phyloP scores from a whole-genome alignment of 1,140 invertebrate species.

The Stenopsyche tienmushanensis region DNA sequence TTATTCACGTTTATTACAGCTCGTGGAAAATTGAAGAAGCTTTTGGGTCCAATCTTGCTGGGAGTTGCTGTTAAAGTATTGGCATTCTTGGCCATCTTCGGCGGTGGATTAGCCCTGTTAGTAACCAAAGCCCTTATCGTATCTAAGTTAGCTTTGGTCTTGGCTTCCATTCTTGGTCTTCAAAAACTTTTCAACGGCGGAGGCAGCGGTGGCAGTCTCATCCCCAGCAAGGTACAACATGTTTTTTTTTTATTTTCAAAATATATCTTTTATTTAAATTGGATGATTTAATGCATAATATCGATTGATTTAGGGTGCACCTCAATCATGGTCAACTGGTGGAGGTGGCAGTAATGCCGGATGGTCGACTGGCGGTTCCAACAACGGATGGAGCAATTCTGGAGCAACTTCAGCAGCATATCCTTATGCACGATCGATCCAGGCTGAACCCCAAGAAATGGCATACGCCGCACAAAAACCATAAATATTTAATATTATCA shows the following conservation, averaged over 20 bases:
- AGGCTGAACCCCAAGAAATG: conserved; percentile 59
- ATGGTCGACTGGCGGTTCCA: conserved; percentile 43
- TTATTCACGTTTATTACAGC: conserved; percentile 56
- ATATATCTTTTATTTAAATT: background rate
- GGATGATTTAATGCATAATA: conserved; percentile 1
- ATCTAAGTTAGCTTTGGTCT: conserved; percentile 71
- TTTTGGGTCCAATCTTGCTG: conserved; percentile 63
- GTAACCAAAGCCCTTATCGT: conserved; percentile 73
- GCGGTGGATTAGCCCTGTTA: conserved; percentile 68
- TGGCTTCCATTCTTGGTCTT: conserved; percentile 65
- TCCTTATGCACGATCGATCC: conserved; percentile 59
- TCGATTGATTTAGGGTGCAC: background rate
- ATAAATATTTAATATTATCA: no score
- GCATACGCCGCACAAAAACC: conserved; percentile 62
- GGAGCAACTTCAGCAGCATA: conserved; percentile 52
- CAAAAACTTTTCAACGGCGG: conserved; percentile 65
- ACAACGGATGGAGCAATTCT: conserved; percentile 46
- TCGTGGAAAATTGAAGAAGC: conserved; percentile 73
- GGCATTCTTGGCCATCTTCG: conserved; percentile 65
- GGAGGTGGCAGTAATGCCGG: conserved; percentile 39
- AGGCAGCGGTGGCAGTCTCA: conserved; percentile 46
- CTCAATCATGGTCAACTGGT: background rate
- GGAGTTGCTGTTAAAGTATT: conserved; percentile 68
- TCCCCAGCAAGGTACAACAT: conserved; percentile 46
- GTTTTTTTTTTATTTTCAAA: conserved; percentile 4